phyloP scores from a whole-genome alignment of 2,113 vertebrate species.

The Nycticebus coucang region DNA sequence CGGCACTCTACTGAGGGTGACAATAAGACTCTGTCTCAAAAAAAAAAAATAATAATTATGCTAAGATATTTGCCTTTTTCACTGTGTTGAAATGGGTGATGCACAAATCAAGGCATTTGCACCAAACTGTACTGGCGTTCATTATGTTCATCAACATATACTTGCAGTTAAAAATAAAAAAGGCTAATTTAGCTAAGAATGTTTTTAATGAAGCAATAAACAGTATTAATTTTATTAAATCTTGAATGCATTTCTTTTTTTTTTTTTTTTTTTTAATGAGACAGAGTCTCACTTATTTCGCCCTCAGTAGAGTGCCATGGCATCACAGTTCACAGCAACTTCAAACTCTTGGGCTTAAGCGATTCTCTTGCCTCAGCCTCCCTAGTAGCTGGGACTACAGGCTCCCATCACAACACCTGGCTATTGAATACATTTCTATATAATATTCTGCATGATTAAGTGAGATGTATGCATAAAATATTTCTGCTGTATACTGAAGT shows the following conservation, averaged over 20 bases:
- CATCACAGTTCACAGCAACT: too few relatives aligned
- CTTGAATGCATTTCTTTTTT: not conserved
- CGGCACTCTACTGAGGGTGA: too few relatives aligned
- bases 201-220: not conserved
- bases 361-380: too few relatives aligned
- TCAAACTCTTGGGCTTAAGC: too few relatives aligned
- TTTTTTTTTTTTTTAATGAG: slow-evolving; percentile 9
- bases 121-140: not conserved
- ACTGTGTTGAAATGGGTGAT: not conserved
- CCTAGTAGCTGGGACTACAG: too few relatives aligned
- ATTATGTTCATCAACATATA: not conserved
- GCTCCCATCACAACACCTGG: too few relatives aligned
- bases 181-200: not conserved
- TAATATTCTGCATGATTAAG: slow-evolving; percentile 30
- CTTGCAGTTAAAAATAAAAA: not conserved
- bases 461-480: not conserved
- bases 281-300: too few relatives aligned
- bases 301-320: too few relatives aligned
- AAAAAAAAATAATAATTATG: not conserved
- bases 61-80: not conserved
- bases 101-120: not conserved
- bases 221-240: slow-evolving; percentile 31
- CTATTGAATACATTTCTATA: not conserved
- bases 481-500: not conserved
- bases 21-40: too few relatives aligned